Evolutionary conservation across 1,140 invertebrate species (phyloP).

Genomic region (Caenorhabditis inopinata): DNA sequence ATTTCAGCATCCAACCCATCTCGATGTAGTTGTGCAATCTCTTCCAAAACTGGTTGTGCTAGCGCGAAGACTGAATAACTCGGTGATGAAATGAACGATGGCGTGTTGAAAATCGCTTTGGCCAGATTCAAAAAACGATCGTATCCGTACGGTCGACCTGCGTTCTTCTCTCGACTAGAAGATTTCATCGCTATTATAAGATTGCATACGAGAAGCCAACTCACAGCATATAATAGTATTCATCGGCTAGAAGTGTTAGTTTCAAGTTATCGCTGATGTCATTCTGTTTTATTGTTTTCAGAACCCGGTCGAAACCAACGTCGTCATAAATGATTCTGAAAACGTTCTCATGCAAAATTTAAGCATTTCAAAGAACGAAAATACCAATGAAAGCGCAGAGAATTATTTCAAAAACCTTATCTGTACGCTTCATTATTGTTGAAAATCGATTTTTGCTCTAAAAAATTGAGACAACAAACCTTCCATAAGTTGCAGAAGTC

Average conservation of each 20-base stretch:
- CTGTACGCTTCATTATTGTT: no score
- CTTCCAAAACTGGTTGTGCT: not conserved
- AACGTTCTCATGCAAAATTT: not conserved
- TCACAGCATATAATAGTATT: conserved; percentile 17
- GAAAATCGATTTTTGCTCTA: not conserved
- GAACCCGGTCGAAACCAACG: conserved; percentile 1
- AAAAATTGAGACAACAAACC: not conserved
- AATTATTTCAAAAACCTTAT: no score
- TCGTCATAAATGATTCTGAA: conserved; percentile 30
- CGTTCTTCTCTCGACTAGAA: not conserved
- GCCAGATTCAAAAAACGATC: conserved; percentile 23
- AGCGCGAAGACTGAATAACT: not conserved
- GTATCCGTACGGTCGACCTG: not conserved
- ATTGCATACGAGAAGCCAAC: not conserved
- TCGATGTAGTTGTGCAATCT: not conserved
- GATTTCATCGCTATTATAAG: not conserved
- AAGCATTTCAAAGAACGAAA: no score
- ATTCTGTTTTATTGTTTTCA: not conserved
- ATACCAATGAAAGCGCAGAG: no score
- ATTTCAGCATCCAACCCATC: not conserved
- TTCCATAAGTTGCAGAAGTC: conserved; percentile 22
- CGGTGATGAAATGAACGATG: not conserved
- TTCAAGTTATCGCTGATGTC: not conserved
- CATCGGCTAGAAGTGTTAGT: not conserved
- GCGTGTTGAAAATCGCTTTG: not conserved